Evolutionary conservation across 2,113 vertebrate species (phyloP), one percentile per base, ranked within the genome.

Genomic region (Pelecanoides urinatrix): DNA sequence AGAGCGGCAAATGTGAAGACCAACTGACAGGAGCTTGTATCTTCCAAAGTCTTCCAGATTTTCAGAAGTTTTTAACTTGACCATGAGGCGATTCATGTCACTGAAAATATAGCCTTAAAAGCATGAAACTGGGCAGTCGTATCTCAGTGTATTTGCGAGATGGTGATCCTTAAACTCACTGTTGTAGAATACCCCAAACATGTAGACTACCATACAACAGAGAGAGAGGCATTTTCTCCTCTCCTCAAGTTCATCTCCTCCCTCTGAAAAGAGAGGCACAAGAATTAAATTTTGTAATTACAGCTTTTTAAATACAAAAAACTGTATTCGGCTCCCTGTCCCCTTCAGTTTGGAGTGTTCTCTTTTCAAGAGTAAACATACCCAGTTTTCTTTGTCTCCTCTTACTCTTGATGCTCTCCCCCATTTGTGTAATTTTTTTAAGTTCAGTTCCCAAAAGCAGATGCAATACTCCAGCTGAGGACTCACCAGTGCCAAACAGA

Each of bases 361-460:
- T 61, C 77, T 88, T 93, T 83, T 79, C 36, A 81, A 40, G 15
- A 88, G 40, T 40, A 91, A 89, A 90, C 38, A 76, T 19, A 75
- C 1, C 9, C 49, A 71, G 34, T 88, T 87, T 87, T 59, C 74
- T 90, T 75, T 4, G 2, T 72, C 70, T 94, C 47, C 16, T 91
- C 73, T 87, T 87, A 74, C 71, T 84, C 84, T 40, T 89, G 61
- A 82, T 6, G 45, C 15, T 81, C 53, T 78, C 63, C 59, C 84
- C 67, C 36, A 50, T 66, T 76, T 75, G 38, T 14, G 18, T 49
- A 52, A 36, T 71, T 78, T 83, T 87, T 77, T 87, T 15, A 74
- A 95, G 56, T 49, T 68, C 47, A 75, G 70, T 34, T 87, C 61
- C 79, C 77, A 44, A 81, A 91, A 92, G 86, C 61, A 82, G 66